Evolutionary conservation across 2,113 vertebrate species (phyloP).

Genomic region (Macroglossus sobrinus): DNA sequence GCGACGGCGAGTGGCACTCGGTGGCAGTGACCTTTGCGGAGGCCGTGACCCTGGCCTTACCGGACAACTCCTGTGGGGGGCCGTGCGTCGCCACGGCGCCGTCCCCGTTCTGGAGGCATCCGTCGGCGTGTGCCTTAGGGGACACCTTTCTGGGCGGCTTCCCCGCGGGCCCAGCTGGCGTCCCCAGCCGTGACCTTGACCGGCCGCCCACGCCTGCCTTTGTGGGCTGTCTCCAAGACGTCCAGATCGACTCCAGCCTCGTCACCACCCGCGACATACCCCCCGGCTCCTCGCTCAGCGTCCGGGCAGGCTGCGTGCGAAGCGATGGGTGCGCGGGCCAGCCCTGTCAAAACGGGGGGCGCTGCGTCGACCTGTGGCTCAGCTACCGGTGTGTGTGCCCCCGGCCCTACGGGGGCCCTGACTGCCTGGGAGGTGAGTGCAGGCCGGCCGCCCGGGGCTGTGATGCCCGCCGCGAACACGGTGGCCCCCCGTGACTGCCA

Average conservation of each 20-base stretch:
- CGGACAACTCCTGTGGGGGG: conserved; percentile 80
- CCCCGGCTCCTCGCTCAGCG: conserved; percentile 82
- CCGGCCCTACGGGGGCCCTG: conserved; percentile 85
- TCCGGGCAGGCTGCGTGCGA: conserved; percentile 88
- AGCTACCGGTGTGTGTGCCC: conserved; percentile 88
- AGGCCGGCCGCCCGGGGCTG: rapidly evolving
- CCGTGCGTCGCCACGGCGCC: conserved; percentile 71
- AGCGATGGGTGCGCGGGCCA: conserved; percentile 87
- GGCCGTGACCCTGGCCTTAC: conserved; percentile 84
- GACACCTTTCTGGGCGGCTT: conserved; percentile 87
- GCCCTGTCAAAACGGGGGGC: conserved; percentile 90
- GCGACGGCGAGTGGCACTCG: conserved; percentile 90
- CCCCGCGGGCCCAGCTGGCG: conserved; percentile 50
- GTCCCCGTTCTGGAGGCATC: conserved; percentile 66
- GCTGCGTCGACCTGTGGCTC: conserved; percentile 91
- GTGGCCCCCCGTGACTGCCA: neutral
- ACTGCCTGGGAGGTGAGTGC: conserved; percentile 88
- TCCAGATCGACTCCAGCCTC: conserved; percentile 87
- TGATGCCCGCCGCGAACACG: rapidly evolving
- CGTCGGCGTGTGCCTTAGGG: conserved; percentile 76
- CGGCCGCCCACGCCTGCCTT: conserved; percentile 80
- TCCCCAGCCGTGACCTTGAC: neutral
- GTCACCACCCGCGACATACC: conserved; percentile 84
- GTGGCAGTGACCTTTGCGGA: conserved; percentile 85
- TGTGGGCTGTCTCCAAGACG: conserved; percentile 93